Evolutionary conservation across 2,888 invertebrate genomes (phyloP), one percentile per base, ranked within the genome.

Genomic region (Idaea biselata): DNA sequence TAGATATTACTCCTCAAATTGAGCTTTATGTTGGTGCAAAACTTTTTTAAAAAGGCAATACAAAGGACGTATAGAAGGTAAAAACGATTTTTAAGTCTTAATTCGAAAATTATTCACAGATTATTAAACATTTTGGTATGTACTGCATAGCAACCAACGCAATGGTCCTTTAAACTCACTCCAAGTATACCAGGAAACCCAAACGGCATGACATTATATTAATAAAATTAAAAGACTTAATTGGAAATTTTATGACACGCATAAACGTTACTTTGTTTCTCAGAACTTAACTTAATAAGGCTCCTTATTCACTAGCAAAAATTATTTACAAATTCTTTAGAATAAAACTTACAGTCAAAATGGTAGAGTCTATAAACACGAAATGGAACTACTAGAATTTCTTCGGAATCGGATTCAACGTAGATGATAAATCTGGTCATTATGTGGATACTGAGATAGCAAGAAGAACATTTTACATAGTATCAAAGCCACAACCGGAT

Each of bases 251-350:
- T 56, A 56, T 18, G 56, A 56, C 56, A 56, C 18, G 17, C 16
- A 56, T 56, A 56, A 56, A 56, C 17, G 17, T 56, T 56, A 56
- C 56, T 56, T 56, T 56, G 56, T 56, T 18, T 56, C 56, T 16
- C 44, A 44, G 44, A 44, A 44, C 14, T 14, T 8, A 44, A 44
- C 44, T 44, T 44, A 1, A 44, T 44, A 44, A 44, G 14, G 44
- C 44, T 14, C 14, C 44, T 44, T 44, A 44, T 44, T 8, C 44
- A 44, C 14, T 44, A 14, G 44, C 11, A 44, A 44, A 44, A 44
- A 44, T 25, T 3, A 1, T 25, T 25, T 25, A 5, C 25, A 11
- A 44, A 44, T 14, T 7, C 44, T 14, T 44, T 44, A 11, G 11
- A 14, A 11, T 44, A 44, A 44, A 44, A 11, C 11, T 11, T 14